Conservation (phyloP, 2,888 invertebrate species). For the Suillia variegata region DNA sequence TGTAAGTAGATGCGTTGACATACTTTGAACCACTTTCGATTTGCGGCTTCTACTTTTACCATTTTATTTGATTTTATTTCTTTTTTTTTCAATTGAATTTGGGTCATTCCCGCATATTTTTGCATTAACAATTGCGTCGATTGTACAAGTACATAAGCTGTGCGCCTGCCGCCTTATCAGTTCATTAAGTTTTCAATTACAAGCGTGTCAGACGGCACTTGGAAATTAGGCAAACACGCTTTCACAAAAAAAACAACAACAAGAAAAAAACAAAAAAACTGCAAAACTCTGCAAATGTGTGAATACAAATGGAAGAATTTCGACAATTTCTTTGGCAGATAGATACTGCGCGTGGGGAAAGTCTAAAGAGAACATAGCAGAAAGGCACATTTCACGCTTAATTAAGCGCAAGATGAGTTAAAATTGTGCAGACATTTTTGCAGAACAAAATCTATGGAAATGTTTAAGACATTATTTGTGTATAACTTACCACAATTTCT, state of each 20-base stretch:
- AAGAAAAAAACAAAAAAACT: background rate
- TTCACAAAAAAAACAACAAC: conserved; percentile 12
- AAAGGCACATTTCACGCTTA: no score
- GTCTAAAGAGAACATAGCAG: no score
- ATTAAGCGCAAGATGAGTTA: no score
- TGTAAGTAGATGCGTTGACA: no score
- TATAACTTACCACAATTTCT: conserved; percentile 25
- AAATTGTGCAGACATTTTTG: no score
- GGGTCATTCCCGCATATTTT: conserved; percentile 17
- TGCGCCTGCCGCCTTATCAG: background rate
- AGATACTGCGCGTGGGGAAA: no score
- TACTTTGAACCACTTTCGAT: no score
- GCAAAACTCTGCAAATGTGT: background rate
- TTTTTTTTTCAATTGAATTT: no score
- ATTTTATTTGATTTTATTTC: no score
- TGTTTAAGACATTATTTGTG: background rate
- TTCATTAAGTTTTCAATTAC: background rate
- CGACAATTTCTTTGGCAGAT: no score
- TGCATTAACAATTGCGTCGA: conserved; percentile 10
- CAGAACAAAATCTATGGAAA: no score
- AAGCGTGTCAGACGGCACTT: conserved; percentile 14
- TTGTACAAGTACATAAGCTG: conserved; percentile 1
- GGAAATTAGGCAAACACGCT: conserved; percentile 5
- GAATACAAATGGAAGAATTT: background rate
- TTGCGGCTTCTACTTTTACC: no score